Evolutionary conservation across 2,113 vertebrate genomes (phyloP).

Genomic region (Gulo gulo): DNA sequence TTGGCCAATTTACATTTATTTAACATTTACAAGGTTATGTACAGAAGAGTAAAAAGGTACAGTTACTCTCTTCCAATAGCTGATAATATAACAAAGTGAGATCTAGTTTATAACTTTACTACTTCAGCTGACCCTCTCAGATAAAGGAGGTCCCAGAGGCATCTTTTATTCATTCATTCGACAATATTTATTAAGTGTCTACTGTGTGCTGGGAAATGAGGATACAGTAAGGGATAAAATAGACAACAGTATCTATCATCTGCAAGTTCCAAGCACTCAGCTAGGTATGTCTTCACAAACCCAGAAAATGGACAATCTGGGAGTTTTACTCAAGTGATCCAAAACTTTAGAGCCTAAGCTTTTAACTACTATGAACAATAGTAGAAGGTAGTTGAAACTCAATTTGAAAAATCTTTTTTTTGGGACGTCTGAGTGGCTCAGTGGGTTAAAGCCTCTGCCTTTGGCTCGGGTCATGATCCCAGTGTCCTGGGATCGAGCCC

Average conservation of each 20-base stretch:
- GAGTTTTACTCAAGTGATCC: not conserved
- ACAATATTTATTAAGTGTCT: slow-evolving; percentile 8
- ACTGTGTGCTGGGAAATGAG: not conserved
- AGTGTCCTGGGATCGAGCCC: too few relatives aligned
- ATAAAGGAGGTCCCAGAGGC: not conserved
- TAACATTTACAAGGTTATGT: slow-evolving; percentile 71
- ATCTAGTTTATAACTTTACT: not conserved
- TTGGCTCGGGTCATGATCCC: too few relatives aligned
- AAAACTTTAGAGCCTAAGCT: not conserved
- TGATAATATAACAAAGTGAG: slow-evolving; percentile 33
- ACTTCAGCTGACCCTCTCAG: not conserved
- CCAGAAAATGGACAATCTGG: not conserved
- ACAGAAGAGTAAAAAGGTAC: slow-evolving; percentile 51
- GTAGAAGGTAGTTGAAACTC: too few relatives aligned
- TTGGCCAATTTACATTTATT: slow-evolving; percentile 76
- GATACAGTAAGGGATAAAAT: not conserved
- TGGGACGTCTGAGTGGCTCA: too few relatives aligned
- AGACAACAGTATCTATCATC: not conserved
- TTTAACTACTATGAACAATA: not conserved
- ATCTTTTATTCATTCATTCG: not conserved
- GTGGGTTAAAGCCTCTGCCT: too few relatives aligned
- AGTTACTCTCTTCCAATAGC: not conserved
- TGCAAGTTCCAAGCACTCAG: not conserved
- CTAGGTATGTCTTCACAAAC: not conserved
- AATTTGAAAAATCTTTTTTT: not conserved